Evolutionary conservation across 2,888 invertebrate species (phyloP).

Genomic region (Diachrysia chrysitis): DNA sequence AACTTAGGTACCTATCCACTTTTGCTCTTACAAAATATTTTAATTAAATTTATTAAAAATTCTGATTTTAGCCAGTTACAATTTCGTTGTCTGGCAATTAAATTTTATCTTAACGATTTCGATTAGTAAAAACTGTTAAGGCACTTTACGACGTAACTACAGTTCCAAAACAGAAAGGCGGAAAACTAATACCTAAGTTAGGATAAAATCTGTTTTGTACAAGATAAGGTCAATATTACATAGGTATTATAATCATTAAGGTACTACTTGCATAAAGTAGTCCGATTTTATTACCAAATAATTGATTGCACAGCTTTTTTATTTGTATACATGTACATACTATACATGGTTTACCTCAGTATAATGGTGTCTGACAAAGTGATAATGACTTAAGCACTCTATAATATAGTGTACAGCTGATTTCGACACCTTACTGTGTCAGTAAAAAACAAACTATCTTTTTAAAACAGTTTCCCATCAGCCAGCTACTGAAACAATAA

Average conservation of each 20-base stretch:
- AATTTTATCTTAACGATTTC: slow-evolving; percentile 26
- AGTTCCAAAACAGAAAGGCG: slow-evolving; percentile 44
- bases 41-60: neutral
- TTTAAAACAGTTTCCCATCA: slow-evolving; percentile 11
- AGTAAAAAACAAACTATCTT: neutral
- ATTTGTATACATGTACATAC: neutral
- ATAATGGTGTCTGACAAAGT: slow-evolving; percentile 14
- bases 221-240: slow-evolving; percentile 22
- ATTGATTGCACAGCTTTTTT: neutral
- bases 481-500: slow-evolving; percentile 23
- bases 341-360: neutral
- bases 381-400: slow-evolving; percentile 8
- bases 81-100: slow-evolving; percentile 28
- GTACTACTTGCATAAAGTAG: neutral
- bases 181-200: slow-evolving; percentile 34
- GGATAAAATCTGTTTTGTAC: slow-evolving; percentile 16
- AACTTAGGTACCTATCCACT: neutral
- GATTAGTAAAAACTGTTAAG: slow-evolving; percentile 53
- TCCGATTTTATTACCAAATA: neutral
- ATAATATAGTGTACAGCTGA: slow-evolving; percentile 7
- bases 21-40: slow-evolving; percentile 14
- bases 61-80: slow-evolving; percentile 5
- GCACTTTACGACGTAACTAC: slow-evolving; percentile 60
- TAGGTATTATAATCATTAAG: neutral
- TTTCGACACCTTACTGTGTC: slow-evolving; percentile 2